Conservation (phyloP, 2,888 invertebrate species). For the Apotomis betuletana region DNA sequence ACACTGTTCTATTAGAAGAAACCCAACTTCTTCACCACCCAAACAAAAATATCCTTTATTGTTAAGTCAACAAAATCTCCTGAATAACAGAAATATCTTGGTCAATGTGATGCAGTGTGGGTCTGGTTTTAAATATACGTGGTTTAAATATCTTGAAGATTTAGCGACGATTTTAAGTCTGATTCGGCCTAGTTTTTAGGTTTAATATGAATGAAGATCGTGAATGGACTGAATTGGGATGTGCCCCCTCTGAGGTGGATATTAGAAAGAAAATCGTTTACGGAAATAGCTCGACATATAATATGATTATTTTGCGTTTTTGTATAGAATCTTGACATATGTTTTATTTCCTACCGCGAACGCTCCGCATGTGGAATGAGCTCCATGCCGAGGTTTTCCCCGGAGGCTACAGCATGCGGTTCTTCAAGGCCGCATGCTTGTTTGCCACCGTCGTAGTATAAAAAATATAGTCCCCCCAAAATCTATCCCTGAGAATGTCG, state of each 20-base stretch:
- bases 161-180: constrained; percentile 12
- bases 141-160: constrained; percentile 19
- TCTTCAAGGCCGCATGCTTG: too few relatives aligned
- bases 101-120: constrained; percentile 9
- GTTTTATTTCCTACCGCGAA: too few relatives aligned
- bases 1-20: constrained; percentile 23
- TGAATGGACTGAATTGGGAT: constrained; percentile 2
- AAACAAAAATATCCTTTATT: constrained; percentile 1
- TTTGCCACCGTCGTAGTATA: too few relatives aligned
- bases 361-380: too few relatives aligned
- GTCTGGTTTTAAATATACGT: constrained; percentile 24
- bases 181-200: constrained; percentile 10
- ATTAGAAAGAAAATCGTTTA: not conserved
- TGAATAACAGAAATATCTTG: not conserved
- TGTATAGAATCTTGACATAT: too few relatives aligned
- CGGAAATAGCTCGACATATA: not conserved
- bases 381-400: too few relatives aligned
- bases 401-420: too few relatives aligned
- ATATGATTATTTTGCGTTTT: too few relatives aligned
- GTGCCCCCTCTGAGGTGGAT: constrained; percentile 17
- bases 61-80: not conserved
- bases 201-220: constrained; percentile 3
- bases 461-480: too few relatives aligned
- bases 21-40: not conserved
- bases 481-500: too few relatives aligned